These are phyloP conservation scores for Lepidothrix coronata DNA, from an alignment of 2,113 vertebrate genomes.

Conservation along the genomic window DNA sequence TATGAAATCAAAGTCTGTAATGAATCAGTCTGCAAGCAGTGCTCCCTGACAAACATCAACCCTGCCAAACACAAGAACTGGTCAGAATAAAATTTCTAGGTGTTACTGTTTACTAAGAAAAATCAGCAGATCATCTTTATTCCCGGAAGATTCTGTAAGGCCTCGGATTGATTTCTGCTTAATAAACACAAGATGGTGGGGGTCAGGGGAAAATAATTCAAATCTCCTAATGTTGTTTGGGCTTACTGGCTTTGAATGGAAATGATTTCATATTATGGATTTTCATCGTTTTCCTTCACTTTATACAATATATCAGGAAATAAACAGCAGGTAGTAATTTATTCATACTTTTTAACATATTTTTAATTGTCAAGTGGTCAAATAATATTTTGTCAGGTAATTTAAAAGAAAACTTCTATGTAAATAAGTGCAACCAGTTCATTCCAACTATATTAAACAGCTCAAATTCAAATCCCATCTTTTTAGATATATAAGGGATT, in stretches of 20 bases:
- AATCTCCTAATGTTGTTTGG: background rate
- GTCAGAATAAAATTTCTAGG: background rate
- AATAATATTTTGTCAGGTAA: background rate
- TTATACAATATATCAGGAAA: background rate
- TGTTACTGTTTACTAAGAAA: background rate
- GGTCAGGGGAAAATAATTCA: background rate
- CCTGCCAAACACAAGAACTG: background rate
- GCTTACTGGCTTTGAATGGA: background rate
- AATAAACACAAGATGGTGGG: constrained; percentile 7
- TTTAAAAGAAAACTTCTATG: background rate
- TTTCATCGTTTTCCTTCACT: background rate
- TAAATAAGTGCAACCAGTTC: background rate
- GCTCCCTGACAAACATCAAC: background rate
- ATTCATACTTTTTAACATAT: background rate
- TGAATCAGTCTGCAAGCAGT: background rate
- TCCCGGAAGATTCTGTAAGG: background rate
- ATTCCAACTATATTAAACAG: background rate
- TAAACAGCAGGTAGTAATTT: background rate
- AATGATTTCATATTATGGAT: background rate
- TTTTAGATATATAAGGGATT: background rate
- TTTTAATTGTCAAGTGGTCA: background rate
- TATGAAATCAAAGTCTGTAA: constrained; percentile 17
- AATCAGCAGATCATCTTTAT: background rate
- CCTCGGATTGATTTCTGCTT: background rate
- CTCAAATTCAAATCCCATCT: background rate